Percentiles rank a stretch among this genome's conserved stretches.
Evolutionary conservation across 1,140 invertebrate species (phyloP).

Genomic region (Rhizoglyphus robini): DNA sequence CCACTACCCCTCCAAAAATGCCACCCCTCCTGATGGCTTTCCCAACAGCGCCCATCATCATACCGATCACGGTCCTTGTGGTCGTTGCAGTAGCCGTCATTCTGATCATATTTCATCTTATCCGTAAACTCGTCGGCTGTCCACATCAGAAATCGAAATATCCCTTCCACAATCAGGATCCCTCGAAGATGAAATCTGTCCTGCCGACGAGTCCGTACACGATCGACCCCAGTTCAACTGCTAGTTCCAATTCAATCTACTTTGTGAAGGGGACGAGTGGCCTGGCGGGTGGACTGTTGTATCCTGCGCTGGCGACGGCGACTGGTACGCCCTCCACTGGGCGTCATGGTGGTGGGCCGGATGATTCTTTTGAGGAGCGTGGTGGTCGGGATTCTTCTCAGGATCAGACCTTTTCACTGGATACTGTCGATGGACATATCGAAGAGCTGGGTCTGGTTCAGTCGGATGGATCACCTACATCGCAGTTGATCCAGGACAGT

Average conservation of each 20-base stretch:
- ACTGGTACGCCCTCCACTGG: not conserved
- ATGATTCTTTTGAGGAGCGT: not conserved
- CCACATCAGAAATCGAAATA: conserved; percentile 3
- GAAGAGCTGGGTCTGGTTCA: not conserved
- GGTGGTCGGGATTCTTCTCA: not conserved
- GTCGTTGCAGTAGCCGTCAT: not conserved
- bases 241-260: conserved; percentile 6
- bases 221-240: not conserved
- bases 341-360: not conserved
- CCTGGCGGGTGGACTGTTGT: not conserved
- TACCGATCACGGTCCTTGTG: not conserved
- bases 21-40: not conserved
- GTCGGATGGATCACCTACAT: too few species aligned
- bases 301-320: not conserved
- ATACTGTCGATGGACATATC: not conserved
- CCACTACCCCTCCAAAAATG: not conserved
- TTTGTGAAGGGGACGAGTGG: not conserved
- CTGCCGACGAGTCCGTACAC: not conserved
- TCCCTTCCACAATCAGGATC: not conserved
- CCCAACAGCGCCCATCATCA: not conserved
- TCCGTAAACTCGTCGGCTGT: not conserved
- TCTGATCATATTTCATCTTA: not conserved
- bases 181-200: not conserved
- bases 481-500: not conserved
- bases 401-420: not conserved